Evolutionary conservation across 2,888 invertebrate genomes (phyloP).

Genomic region (Dryomyza anilis): DNA sequence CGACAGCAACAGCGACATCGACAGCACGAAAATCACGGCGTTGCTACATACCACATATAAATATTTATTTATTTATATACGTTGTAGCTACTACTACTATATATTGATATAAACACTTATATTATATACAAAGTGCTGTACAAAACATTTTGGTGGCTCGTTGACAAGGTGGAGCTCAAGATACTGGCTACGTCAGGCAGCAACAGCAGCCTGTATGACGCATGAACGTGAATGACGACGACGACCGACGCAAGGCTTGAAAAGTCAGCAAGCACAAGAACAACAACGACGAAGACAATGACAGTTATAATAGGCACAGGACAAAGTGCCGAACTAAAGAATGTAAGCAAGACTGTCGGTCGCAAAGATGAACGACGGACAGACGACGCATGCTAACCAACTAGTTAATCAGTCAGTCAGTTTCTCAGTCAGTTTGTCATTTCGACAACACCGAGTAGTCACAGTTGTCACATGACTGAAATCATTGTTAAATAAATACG

Average conservation of each 20-base stretch:
- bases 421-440: neutral
- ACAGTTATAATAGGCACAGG: no score
- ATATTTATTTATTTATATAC: no score
- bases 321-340: neutral
- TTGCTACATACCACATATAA: no score
- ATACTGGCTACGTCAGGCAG: no score
- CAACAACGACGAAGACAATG: neutral
- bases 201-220: no score
- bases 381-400: neutral
- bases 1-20: neutral
- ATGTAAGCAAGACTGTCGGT: no score
- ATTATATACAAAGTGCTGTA: neutral
- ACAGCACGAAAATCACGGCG: neutral
- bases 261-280: neutral
- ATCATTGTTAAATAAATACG: no score
- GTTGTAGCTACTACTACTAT: no score
- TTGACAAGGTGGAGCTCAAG: no score
- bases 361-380: neutral
- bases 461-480: no score
- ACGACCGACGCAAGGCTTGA: neutral
- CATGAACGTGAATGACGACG: neutral
- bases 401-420: neutral
- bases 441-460: neutral
- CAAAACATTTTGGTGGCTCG: no score
- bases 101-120: no score